A percentile compares a stretch with the other conserved stretches of the same genome.
Evolutionary conservation across 2,888 invertebrate species (phyloP).

Genomic region (Microctonus aethiopoides): DNA sequence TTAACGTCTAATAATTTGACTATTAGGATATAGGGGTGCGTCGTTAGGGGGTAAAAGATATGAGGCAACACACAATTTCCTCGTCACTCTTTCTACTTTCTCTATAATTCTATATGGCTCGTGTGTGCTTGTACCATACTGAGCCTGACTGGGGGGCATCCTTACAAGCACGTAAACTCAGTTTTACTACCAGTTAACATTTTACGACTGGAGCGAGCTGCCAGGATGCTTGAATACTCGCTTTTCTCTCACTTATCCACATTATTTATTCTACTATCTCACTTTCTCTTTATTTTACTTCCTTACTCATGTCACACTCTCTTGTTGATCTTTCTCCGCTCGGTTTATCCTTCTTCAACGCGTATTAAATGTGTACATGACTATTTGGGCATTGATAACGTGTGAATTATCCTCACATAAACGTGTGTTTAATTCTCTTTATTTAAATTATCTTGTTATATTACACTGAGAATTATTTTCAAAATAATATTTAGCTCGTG

Average conservation of each 20-base stretch:
- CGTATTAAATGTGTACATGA: slow-evolving; percentile 11
- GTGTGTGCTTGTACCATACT: slow-evolving; percentile 10
- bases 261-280: slow-evolving; percentile 24
- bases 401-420: slow-evolving; percentile 7
- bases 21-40: slow-evolving; percentile 57
- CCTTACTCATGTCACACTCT: slow-evolving; percentile 28
- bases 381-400: not conserved
- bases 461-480: not conserved
- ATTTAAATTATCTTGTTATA: not conserved
- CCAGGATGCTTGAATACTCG: slow-evolving; percentile 43
- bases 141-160: slow-evolving; percentile 55
- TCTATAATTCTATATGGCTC: slow-evolving; percentile 10
- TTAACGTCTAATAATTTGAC: slow-evolving; percentile 61
- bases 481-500: not conserved
- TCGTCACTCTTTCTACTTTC: not conserved
- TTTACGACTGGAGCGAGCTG: slow-evolving; percentile 65
- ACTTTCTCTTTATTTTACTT: not conserved
- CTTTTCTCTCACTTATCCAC: slow-evolving; percentile 31
- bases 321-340: slow-evolving; percentile 23
- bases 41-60: slow-evolving; percentile 40
- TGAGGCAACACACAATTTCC: slow-evolving; percentile 33
- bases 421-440: not conserved
- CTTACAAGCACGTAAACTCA: slow-evolving; percentile 67
- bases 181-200: slow-evolving; percentile 67
- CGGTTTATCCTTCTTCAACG: slow-evolving; percentile 7